Conservation (phyloP, 1,140 invertebrate genomes). For the Penaeus indicus region DNA sequence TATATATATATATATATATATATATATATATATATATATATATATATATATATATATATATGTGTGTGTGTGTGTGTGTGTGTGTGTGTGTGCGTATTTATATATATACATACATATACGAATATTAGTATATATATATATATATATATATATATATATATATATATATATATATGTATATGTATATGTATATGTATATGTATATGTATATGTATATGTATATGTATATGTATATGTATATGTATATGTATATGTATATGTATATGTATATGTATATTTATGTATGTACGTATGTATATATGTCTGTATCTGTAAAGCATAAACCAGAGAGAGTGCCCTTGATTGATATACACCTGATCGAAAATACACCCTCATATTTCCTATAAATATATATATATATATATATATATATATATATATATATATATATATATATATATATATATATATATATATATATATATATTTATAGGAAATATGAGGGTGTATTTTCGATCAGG, state of each 20-base stretch:
- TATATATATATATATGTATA: not conserved
- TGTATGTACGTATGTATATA: not conserved
- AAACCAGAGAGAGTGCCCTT: no score
- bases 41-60: constrained; percentile 15
- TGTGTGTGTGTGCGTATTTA: not conserved
- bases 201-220: not conserved
- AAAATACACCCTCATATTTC: no score
- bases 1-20: constrained; percentile 14
- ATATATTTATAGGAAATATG: no score
- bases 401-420: no score
- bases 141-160: constrained; percentile 1
- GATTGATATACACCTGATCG: no score
- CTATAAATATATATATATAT: no score
- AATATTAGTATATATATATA: not conserved
- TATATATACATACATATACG: constrained; percentile 6
- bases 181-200: not conserved
- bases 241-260: constrained; percentile 6
- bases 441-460: no score
- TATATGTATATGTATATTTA: not conserved
- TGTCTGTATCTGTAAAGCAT: not conserved
- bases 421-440: no score
- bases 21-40: constrained; percentile 19
- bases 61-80: not conserved
- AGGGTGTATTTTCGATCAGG: no score
- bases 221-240: constrained; percentile 1